Base-by-base conservation (phyloP, 1,140 invertebrate species). In the Drosophila subpulchrella region DNA sequence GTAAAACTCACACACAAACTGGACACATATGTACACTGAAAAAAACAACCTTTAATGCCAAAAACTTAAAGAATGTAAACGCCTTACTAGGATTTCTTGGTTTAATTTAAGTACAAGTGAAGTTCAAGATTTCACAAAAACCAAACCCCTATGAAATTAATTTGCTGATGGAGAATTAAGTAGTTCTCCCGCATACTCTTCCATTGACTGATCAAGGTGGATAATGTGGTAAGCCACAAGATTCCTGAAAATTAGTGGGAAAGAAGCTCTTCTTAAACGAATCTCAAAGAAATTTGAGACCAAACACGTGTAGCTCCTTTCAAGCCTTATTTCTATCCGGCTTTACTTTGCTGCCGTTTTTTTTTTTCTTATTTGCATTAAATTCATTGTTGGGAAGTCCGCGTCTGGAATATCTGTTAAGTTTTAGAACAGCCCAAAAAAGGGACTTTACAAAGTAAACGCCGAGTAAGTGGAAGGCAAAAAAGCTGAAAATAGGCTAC, bases 141-240 rank as follows among this genome's bases (percentile, higher is more conserved):
- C 41, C n/a, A 15, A 42, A 17, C 51, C 41, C 67, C 74, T 63
- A 67, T 38, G 41, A 67, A 66, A 82, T 73, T 58, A 74, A 47
- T 47, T 46, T 61, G n/a, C 36, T 30, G 39, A 53, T 36, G 47
- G n/a, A n/a, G 55, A 61, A 75, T 81, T 86, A 82, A 44, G 44
- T 70, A 53, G 58, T 47, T 65, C 59, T 78, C 77, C 50, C 54
- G 47, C 41, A 75, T 46, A 27, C 17, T 42, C 60, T 34, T n/a
- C 42, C 27, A 10, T 13, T 17, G 27, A 15, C n/a, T 66, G 65
- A 53, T 47, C 47, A 44, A 42, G n/a, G 2, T 3, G 11, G 30
- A 59, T n/a, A 34, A 30, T 7, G 38, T 17, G 17, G 20, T 0
- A 44, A 66, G 34, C 60, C 53, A 24, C 55, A 42, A 56, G 13